phyloP scores from a whole-genome alignment of 2,888 invertebrate species.

The Ypsolopha scabrella region DNA sequence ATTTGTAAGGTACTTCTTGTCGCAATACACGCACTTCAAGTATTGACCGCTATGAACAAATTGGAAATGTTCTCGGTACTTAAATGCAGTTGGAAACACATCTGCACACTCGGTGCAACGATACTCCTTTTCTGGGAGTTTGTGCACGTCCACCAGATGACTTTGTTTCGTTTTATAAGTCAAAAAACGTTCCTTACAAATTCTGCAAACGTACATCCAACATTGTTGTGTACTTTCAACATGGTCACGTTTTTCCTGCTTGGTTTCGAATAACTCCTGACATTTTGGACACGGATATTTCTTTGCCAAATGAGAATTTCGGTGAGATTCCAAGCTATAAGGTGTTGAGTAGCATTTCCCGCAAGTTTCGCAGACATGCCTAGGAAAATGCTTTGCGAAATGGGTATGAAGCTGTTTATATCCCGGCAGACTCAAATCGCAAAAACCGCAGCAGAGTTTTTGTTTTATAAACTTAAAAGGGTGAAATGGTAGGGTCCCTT shows the following conservation, averaged over 20 bases:
- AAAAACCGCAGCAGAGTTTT: neutral
- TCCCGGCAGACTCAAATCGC: neutral
- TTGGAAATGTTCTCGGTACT: conserved; percentile 1
- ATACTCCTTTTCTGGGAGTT: neutral
- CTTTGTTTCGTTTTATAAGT: neutral
- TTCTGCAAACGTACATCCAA: neutral
- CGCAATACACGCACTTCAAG: conserved; percentile 24
- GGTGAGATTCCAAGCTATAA: neutral
- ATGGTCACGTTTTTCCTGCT: neutral
- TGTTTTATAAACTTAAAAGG: neutral
- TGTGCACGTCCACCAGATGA: neutral
- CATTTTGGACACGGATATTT: conserved; percentile 1
- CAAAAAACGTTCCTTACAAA: neutral
- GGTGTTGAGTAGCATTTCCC: neutral
- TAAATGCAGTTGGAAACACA: neutral
- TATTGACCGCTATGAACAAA: conserved; percentile 21
- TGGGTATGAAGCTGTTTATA: neutral
- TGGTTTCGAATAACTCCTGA: neutral
- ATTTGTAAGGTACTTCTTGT: conserved; percentile 26
- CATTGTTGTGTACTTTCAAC: neutral
- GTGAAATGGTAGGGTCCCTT: neutral
- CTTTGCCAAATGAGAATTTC: neutral
- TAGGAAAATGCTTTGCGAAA: neutral
- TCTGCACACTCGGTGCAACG: neutral
- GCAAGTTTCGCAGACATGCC: neutral